Evolutionary conservation across 1,140 invertebrate genomes (phyloP).

Genomic region (Caerostris darwini): DNA sequence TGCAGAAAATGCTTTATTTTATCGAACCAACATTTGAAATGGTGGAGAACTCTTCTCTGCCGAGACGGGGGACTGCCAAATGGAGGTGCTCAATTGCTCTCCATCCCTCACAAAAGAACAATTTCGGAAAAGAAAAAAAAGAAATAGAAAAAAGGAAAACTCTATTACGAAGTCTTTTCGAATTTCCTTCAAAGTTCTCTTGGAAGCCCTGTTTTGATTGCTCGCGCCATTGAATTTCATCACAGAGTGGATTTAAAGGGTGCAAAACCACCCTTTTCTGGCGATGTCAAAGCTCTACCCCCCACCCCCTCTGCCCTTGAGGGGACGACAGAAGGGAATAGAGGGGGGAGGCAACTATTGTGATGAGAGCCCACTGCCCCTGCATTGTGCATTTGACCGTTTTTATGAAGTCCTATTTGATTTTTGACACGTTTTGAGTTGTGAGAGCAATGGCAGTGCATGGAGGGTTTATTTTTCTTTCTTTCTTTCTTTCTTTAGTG

Average conservation of each 20-base stretch:
- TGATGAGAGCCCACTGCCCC: not conserved
- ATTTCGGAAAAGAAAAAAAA: no score
- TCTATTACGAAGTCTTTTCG: not conserved
- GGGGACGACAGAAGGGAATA: not conserved
- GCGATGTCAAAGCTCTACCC: no score
- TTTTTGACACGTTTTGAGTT: not conserved
- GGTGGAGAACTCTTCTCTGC: not conserved
- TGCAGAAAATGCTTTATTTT: not conserved
- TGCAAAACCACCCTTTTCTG: not conserved
- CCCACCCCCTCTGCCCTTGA: no score
- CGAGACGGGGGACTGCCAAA: not conserved
- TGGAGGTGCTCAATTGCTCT: not conserved
- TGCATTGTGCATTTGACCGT: constrained; percentile 28
- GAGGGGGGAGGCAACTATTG: not conserved
- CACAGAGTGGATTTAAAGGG: constrained; percentile 32
- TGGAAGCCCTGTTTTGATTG: constrained; percentile 16
- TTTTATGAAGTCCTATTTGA: not conserved
- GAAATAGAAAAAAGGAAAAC: not conserved
- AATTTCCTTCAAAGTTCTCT: not conserved
- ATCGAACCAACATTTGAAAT: constrained; percentile 1
- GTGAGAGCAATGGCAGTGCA: not conserved
- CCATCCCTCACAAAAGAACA: not conserved
- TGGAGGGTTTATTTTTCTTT: no score
- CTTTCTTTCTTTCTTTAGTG: no score
- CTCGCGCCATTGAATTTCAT: constrained; percentile 23